Evolutionary conservation across 2,797 vertebrate genomes (phyloP), one percentile per base, ranked within the genome.

Genomic region (Taenioides sp.): DNA sequence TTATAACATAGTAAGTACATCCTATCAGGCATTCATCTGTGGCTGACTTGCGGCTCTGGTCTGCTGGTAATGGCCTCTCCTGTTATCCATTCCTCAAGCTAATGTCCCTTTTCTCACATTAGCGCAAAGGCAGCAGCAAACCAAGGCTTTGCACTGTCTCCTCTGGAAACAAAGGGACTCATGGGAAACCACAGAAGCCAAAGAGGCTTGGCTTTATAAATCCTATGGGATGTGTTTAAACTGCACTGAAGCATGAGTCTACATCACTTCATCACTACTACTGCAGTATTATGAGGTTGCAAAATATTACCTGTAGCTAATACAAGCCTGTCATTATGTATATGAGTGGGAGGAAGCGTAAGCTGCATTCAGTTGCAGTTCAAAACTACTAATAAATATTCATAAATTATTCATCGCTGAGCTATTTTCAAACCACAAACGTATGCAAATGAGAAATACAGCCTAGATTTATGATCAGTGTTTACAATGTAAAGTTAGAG

Each of bases 21-120:
- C 31, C 37, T 40, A 5, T n/a, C 18, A 55, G 50, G 65, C 65
- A 20, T 52, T 34, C 50, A 7, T 23, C 74, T 75, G 47, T 22
- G 70, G 78, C 65, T 59, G 74, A 87, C 84, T 80, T 80, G 88
- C 77, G 72, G 74, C 72, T 58, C 52, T 47, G 65, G 71, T 50
- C 31, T 43, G 79, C 88, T 92, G 91, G 90, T 91, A 87, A 88
- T 61, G 72, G 34, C 74, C 65, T 88, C 91, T 91, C 81, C 84
- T 71, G 85, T 91, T 91, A 89, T 89, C 81, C 50, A 84, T 86
- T 86, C 89, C 86, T 83, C 84, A 90, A 82, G 85, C 75, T 78
- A 69, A 81, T 70, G 81, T 73, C 70, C 75, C 77, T 82, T 82
- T 76, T 6, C 86, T 77, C 77, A 54, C 65, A 80, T 27, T 60